A percentile compares a stretch with the other conserved stretches of the same genome.
Evolutionary conservation across 1,140 invertebrate genomes (phyloP).

Genomic region (Zaprionus ornatus): DNA sequence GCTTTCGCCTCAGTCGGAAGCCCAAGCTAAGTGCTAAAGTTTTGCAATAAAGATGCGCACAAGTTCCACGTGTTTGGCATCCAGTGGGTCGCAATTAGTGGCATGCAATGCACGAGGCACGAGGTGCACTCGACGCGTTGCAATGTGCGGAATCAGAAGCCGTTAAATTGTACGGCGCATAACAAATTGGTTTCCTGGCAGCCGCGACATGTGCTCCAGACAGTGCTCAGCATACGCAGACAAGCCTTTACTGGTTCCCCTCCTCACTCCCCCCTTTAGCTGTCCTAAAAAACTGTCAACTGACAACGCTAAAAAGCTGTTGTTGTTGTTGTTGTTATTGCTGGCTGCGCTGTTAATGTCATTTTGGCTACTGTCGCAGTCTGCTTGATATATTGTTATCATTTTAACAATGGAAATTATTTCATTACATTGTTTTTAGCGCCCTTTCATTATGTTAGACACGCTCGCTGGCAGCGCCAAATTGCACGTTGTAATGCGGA

Average conservation of each 20-base stretch:
- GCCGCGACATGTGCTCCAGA: constrained; percentile 54
- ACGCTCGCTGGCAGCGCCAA: constrained; percentile 18
- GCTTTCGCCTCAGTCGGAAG: background rate
- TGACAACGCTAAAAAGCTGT: constrained; percentile 31
- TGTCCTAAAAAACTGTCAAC: constrained; percentile 51
- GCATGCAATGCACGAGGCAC: constrained; percentile 7
- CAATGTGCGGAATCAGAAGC: constrained; percentile 70
- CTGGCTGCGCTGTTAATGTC: constrained; percentile 51
- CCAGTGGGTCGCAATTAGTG: constrained; percentile 57
- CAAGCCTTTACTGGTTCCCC: constrained; percentile 17
- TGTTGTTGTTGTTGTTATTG: constrained; percentile 40
- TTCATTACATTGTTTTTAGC: constrained; percentile 76
- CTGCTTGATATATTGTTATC: constrained; percentile 82
- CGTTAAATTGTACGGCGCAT: constrained; percentile 74
- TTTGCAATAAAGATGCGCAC: constrained; percentile 66
- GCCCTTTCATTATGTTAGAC: constrained; percentile 66
- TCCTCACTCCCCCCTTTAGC: background rate
- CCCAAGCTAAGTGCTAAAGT: constrained; percentile 45
- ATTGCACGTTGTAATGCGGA: constrained; percentile 10
- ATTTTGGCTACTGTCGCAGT: constrained; percentile 35
- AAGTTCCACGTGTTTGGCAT: constrained; percentile 64
- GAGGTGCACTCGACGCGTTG: constrained; percentile 23
- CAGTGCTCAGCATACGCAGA: constrained; percentile 46
- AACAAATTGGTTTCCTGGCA: constrained; percentile 73
- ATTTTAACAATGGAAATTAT: constrained; percentile 80